A percentile compares a stretch with the other conserved stretches of the same genome.
phyloP scores from a whole-genome alignment of 2,797 vertebrate genomes.

The Babyrousa celebensis region DNA sequence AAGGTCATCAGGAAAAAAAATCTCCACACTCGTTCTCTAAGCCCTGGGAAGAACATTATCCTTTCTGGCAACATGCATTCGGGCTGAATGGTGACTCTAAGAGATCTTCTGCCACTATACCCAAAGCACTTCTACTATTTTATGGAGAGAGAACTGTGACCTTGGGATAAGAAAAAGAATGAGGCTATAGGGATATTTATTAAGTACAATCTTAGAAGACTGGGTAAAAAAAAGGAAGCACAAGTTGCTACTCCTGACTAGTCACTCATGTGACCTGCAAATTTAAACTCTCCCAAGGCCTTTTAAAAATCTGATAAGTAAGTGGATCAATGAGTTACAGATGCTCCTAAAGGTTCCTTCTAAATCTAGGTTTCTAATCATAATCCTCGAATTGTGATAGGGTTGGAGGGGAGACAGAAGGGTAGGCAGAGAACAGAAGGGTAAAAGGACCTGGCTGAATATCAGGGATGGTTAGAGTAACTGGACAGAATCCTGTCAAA shows the following conservation, averaged over 20 bases:
- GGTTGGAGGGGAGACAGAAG: neutral
- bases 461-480: neutral
- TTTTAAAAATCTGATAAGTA: neutral
- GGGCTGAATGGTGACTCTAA: neutral
- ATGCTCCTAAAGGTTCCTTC: neutral
- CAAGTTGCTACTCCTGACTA: neutral
- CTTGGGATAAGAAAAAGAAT: neutral
- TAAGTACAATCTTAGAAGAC: neutral
- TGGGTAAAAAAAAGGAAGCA: constrained; percentile 25
- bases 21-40: neutral
- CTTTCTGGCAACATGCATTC: neutral
- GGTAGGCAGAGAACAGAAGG: neutral
- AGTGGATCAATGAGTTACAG: neutral
- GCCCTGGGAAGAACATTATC: neutral
- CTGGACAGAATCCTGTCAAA: constrained; percentile 10
- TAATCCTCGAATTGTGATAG: neutral
- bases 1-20: neutral
- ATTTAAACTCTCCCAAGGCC: constrained; percentile 9
- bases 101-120: neutral
- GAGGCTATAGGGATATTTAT: neutral
- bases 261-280: neutral
- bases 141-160: neutral
- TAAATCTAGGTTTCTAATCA: constrained; percentile 12
- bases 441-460: neutral
- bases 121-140: neutral